These are phyloP conservation scores for Lottia gigantea DNA, from an alignment of 2,888 invertebrate species.

Conservation along the genomic window DNA sequence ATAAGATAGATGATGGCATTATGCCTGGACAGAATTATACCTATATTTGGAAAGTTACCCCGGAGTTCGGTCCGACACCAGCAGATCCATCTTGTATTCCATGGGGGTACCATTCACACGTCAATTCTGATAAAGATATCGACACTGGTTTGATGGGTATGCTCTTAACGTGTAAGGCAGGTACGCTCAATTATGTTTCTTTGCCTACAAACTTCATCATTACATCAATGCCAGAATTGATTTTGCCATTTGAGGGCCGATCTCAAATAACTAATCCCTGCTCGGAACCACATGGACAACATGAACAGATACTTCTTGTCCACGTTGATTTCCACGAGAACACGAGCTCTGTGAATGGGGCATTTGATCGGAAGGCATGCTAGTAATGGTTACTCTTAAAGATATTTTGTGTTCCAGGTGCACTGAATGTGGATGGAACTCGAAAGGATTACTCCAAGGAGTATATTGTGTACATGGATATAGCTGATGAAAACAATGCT, in stretches of 20 bases:
- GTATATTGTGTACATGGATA: slow-evolving; percentile 29
- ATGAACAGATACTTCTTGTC: too few relatives aligned
- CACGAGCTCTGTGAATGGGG: too few relatives aligned
- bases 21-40: slow-evolving; percentile 30
- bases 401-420: neutral
- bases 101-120: slow-evolving; percentile 46
- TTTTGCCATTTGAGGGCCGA: too few relatives aligned
- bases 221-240: too few relatives aligned
- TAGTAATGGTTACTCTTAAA: too few relatives aligned
- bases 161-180: slow-evolving; percentile 40
- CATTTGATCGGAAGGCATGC: too few relatives aligned
- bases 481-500: slow-evolving; percentile 29
- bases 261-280: too few relatives aligned
- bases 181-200: slow-evolving; percentile 14
- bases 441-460: slow-evolving; percentile 27
- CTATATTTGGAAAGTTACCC: slow-evolving; percentile 34
- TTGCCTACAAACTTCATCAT: too few relatives aligned
- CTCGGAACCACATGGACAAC: too few relatives aligned
- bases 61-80: slow-evolving; percentile 36
- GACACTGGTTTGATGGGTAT: slow-evolving; percentile 39
- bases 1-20: slow-evolving; percentile 36
- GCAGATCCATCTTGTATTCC: slow-evolving; percentile 41
- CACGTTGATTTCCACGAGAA: too few relatives aligned
- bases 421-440: slow-evolving; percentile 13
- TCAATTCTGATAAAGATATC: slow-evolving; percentile 36